Evolutionary conservation across 1,140 invertebrate genomes (phyloP).

Genomic region (Aphelenchoides avenae): DNA sequence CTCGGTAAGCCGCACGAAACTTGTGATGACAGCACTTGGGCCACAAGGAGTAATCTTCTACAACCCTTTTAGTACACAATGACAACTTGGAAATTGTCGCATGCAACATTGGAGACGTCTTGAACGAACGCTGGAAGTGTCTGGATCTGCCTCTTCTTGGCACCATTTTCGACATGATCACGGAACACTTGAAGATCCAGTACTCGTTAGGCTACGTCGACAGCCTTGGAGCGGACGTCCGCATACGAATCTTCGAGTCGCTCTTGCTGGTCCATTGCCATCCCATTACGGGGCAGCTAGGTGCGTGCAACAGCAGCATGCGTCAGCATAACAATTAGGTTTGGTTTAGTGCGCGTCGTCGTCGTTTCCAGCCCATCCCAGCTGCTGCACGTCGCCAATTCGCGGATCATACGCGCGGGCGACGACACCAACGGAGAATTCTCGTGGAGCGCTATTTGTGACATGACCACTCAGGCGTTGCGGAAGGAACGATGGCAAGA

Average conservation of each 20-base stretch:
- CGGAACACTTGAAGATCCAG: slow-evolving; percentile 9
- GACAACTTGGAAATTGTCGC: slow-evolving; percentile 22
- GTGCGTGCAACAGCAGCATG: too few relatives aligned
- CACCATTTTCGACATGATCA: slow-evolving; percentile 15
- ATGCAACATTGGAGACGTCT: slow-evolving; percentile 14
- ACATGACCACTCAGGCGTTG: slow-evolving; percentile 10
- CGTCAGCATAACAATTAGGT: too few relatives aligned
- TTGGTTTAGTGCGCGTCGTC: slow-evolving; percentile 1
- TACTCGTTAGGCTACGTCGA: background rate
- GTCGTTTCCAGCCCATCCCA: slow-evolving; percentile 10
- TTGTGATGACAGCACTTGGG: background rate
- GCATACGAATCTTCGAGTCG: slow-evolving; percentile 15
- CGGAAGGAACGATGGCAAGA: slow-evolving; percentile 9
- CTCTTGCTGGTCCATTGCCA: slow-evolving; percentile 6
- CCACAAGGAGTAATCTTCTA: background rate
- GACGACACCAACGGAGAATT: background rate
- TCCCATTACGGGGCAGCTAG: slow-evolving; percentile 20
- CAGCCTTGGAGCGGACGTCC: background rate
- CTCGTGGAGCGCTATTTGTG: slow-evolving; percentile 17
- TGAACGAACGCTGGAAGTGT: slow-evolving; percentile 20
- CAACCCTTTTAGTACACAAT: slow-evolving; percentile 9
- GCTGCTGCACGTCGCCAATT: slow-evolving; percentile 4
- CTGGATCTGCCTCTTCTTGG: slow-evolving; percentile 3
- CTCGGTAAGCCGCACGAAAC: slow-evolving; percentile 8
- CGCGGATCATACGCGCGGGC: slow-evolving; percentile 20